phyloP scores from a whole-genome alignment of 2,888 invertebrate species.

The Pachymerium ferrugineum region DNA sequence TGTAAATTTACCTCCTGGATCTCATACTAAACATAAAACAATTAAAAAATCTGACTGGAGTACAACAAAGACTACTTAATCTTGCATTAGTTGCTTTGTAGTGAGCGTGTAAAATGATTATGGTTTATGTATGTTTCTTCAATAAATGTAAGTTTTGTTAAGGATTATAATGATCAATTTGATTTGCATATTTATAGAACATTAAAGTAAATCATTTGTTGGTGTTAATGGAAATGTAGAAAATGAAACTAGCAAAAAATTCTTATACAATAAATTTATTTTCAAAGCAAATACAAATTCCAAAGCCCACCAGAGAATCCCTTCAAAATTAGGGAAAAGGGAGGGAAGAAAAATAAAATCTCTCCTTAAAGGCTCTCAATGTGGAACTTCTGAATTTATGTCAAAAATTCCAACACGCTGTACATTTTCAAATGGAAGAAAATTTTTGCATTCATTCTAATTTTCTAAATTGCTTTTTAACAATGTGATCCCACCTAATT shows the following conservation, averaged over 20 bases:
- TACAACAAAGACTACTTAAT: neutral
- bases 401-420: neutral
- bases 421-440: neutral
- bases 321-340: neutral
- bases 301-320: neutral
- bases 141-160: neutral
- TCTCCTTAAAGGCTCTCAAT: neutral
- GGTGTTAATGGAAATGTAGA: slow-evolving; percentile 38
- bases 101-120: neutral
- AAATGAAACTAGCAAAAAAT: slow-evolving; percentile 39
- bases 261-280: slow-evolving; percentile 41
- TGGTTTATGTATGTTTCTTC: neutral
- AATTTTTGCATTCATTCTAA: neutral
- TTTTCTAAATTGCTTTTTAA: neutral
- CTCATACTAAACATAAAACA: slow-evolving; percentile 39
- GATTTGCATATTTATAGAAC: too few species aligned
- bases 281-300: slow-evolving; percentile 9
- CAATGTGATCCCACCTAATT: slow-evolving; percentile 1
- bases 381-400: neutral
- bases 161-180: too few species aligned
- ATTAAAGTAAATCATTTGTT: too few species aligned
- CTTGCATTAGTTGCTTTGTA: neutral
- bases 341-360: neutral
- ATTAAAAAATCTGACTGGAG: neutral
- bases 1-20: slow-evolving; percentile 43